phyloP scores from a whole-genome alignment of 37 sponge, comb jelly and placozoan genomes.

The Dysidea cf. avara region DNA sequence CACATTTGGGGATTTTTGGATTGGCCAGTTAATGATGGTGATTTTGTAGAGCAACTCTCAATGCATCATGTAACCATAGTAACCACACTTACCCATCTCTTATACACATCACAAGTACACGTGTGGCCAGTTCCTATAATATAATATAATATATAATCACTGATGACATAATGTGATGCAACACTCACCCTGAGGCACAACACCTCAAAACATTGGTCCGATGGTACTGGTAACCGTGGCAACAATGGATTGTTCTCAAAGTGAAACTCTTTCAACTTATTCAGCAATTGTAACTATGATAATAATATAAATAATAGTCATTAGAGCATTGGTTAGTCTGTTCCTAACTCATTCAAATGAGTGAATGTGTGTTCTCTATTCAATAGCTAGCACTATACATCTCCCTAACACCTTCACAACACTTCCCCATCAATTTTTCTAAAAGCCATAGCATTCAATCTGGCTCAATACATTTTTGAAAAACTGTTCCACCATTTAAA shows the following conservation, averaged over 20 bases:
- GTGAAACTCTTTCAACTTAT: constrained; percentile 45
- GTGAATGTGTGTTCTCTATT: neutral
- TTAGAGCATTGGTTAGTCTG: neutral
- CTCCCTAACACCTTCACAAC: too few relatives aligned
- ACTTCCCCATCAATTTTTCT: too few relatives aligned
- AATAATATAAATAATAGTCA: neutral
- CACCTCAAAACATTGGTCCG: constrained; percentile 43
- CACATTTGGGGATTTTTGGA: too few relatives aligned
- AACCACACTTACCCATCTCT: too few relatives aligned
- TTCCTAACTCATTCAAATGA: neutral
- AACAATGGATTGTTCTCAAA: constrained; percentile 64
- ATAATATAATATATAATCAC: too few relatives aligned
- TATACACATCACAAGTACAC: neutral
- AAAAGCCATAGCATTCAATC: too few relatives aligned
- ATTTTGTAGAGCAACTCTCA: too few relatives aligned
- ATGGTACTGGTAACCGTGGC: constrained; percentile 59
- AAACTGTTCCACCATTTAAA: too few relatives aligned
- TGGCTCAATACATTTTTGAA: too few relatives aligned
- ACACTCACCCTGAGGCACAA: constrained; percentile 41
- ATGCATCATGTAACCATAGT: too few relatives aligned
- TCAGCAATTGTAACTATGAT: too few relatives aligned
- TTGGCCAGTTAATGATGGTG: too few relatives aligned
- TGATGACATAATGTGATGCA: neutral
- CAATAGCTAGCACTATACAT: neutral
- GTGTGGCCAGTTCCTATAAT: constrained; percentile 16